Percentiles rank a stretch among this genome's conserved stretches.
Evolutionary conservation across 1,140 invertebrate species (phyloP).

Genomic region (Yoshiicerus persimilis): DNA sequence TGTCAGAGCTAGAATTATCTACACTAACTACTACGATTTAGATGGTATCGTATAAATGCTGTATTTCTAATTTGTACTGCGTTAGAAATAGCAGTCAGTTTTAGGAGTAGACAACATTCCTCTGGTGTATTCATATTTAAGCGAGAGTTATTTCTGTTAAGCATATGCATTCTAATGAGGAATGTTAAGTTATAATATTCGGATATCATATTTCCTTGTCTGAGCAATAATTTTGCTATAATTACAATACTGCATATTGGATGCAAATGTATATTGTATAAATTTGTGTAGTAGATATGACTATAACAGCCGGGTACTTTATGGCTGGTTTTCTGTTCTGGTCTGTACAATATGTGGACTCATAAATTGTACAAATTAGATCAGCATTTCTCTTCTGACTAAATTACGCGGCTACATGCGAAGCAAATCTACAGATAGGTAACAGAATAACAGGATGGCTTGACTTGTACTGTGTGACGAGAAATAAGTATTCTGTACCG

Average conservation of each 20-base stretch:
- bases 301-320: neutral
- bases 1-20: no score
- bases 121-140: neutral
- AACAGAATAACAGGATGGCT: neutral
- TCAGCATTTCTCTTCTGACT: conserved; percentile 15
- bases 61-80: no score
- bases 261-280: neutral
- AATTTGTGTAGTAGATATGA: neutral
- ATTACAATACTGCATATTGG: neutral
- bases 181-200: neutral
- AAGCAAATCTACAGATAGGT: neutral
- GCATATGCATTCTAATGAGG: neutral
- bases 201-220: neutral
- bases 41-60: no score
- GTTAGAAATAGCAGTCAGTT: no score
- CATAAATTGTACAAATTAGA: conserved; percentile 14
- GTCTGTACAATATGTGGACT: conserved; percentile 8
- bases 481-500: neutral
- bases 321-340: neutral
- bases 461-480: neutral
- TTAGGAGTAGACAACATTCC: neutral
- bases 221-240: neutral
- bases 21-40: no score
- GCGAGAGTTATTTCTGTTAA: neutral
- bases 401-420: conserved; percentile 9